Conservation (phyloP, 1,140 invertebrate genomes). For the Sogatella furcifera region DNA sequence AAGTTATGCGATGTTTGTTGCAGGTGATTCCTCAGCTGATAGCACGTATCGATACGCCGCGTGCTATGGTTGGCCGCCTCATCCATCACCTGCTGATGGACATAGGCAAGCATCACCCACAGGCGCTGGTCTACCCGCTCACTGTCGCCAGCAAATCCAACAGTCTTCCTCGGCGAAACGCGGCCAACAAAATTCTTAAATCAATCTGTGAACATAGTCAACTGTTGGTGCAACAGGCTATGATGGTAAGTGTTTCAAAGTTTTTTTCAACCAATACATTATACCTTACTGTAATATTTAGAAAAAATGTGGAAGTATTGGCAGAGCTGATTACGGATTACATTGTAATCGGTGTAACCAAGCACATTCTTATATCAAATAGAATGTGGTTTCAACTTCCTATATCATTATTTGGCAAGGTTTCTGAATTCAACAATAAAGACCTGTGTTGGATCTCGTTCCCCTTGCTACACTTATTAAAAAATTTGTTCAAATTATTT, state of each 20-base stretch:
- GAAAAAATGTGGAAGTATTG: no score
- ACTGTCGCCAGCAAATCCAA: constrained; percentile 96
- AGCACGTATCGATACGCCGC: constrained; percentile 89
- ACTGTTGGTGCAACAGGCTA: constrained; percentile 62
- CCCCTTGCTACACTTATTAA: no score
- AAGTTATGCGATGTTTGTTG: constrained; percentile 34
- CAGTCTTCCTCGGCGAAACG: constrained; percentile 68
- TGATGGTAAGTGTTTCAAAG: constrained; percentile 46
- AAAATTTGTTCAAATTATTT: no score
- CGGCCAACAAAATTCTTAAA: constrained; percentile 91
- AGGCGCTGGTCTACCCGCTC: constrained; percentile 93
- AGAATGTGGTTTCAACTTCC: no score
- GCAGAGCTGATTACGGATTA: no score
- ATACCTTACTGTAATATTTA: no score
- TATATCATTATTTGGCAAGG: no score
- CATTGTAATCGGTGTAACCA: no score
- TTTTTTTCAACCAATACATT: no score
- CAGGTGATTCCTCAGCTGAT: constrained; percentile 99
- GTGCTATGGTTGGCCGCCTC: constrained; percentile 73
- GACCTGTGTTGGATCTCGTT: no score
- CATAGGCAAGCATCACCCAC: constrained; percentile 80
- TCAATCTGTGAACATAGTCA: constrained; percentile 91
- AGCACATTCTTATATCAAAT: no score
- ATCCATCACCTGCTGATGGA: constrained; percentile 91
- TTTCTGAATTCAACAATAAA: no score